phyloP scores from a whole-genome alignment of 2,113 vertebrate species.

The Aspidoscelis tigris region DNA sequence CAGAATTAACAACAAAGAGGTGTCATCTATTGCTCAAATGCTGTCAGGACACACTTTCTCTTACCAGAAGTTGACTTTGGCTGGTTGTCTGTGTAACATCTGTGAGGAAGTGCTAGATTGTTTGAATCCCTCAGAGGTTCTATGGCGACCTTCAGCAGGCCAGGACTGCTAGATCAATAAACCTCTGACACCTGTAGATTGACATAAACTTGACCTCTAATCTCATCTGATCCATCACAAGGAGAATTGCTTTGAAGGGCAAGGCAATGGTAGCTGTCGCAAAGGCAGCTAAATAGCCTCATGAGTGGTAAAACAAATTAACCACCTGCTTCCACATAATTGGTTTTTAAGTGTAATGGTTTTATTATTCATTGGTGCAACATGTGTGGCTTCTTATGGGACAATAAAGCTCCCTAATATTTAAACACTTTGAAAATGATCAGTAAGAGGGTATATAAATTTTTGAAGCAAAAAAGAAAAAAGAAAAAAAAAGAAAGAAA shows the following conservation, averaged over 20 bases:
- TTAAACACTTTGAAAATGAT: neutral
- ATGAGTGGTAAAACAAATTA: slow-evolving; percentile 57
- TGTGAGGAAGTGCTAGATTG: slow-evolving; percentile 33
- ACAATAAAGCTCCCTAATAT: neutral
- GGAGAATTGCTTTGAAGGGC: neutral
- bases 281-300: neutral
- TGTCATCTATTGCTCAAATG: slow-evolving; percentile 8
- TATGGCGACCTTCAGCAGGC: slow-evolving; percentile 49
- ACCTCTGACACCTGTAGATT: slow-evolving; percentile 64
- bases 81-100: slow-evolving; percentile 53
- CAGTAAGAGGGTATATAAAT: neutral
- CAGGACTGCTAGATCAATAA: slow-evolving; percentile 62
- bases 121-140: slow-evolving; percentile 57
- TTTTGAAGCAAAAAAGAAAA: neutral
- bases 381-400: neutral
- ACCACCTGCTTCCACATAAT: fast-evolving
- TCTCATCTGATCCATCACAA: slow-evolving; percentile 63
- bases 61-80: slow-evolving; percentile 27
- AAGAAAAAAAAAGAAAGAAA: no score
- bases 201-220: slow-evolving; percentile 75
- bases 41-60: slow-evolving; percentile 21
- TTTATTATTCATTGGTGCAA: slow-evolving; percentile 8
- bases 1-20: neutral
- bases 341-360: neutral
- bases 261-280: neutral